Evolutionary conservation across 2,797 vertebrate species (phyloP), one percentile per base, ranked within the genome.

Genomic region (Sparidentex hasta): DNA sequence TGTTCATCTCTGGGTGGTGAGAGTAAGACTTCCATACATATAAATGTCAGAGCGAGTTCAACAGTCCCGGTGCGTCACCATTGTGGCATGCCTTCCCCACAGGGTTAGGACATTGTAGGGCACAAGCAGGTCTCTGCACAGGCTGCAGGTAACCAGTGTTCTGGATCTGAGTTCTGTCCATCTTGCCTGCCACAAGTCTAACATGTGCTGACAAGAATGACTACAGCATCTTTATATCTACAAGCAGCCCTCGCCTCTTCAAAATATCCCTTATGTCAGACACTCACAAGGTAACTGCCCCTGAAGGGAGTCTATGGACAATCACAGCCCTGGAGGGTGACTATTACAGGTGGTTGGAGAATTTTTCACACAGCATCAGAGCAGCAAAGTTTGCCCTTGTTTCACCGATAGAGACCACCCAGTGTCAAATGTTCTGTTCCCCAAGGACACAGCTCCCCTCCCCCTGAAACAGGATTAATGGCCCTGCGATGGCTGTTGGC

Each of bases 251-350:
- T 65, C 17, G 8, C 25, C 20, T 76, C 51, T 48, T 51, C 44
- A 54, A 55, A 50, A 54, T 33, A 11, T 12, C 41, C 43, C 38
- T 56, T 33, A 48, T 50, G 14, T 21, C 62, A 8, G 43, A 14
- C 55, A 23, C 47, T 43, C 54, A 66, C 16, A 66, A 29, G 50
- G 44, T 59, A 46, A 27, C 8, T 12, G 43, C 43, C 50, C 57
- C 41, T 46, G 50, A 70, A 52, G 62, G 38, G n/a, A 11, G 17
- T 74, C 48, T 59, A 64, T 44, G 25, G 25, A 29, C 58, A 76
- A 27, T 64, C 58, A 73, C 64, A 48, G 29, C 46, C 29, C 9
- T 43, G 29, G 27, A 50, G 38, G 38, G n/a, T 56, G 21, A 47
- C 18, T 16, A n/a, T 33, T 21, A 38, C 25, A 17, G 7, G 16